A percentile compares a stretch with the other conserved stretches of the same genome.
Evolutionary conservation across 2,888 invertebrate species (phyloP).

Genomic region (Mythimna albipuncta): DNA sequence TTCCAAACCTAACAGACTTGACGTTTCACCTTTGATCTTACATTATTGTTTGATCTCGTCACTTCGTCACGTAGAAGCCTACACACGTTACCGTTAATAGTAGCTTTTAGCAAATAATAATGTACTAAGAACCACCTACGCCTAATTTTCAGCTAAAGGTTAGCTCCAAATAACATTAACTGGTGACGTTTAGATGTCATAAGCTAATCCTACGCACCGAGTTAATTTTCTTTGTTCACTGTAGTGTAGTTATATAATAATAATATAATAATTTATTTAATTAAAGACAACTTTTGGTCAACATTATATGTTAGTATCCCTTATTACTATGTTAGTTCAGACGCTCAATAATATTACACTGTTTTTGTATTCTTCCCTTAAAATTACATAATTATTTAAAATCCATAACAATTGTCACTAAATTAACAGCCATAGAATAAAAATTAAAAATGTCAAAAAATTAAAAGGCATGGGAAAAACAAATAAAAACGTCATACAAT

Average conservation of each 20-base stretch:
- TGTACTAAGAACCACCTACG: conserved; percentile 18
- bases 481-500: too few relatives aligned
- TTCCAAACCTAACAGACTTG: background rate
- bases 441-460: too few relatives aligned
- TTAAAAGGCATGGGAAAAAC: too few relatives aligned
- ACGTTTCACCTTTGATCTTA: conserved; percentile 2
- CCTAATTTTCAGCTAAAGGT: conserved; percentile 28
- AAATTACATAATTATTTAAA: too few relatives aligned
- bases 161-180: conserved; percentile 13
- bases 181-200: conserved; percentile 25
- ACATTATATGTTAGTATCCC: too few relatives aligned
- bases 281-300: too few relatives aligned
- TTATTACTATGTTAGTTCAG: too few relatives aligned
- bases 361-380: too few relatives aligned
- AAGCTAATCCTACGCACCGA: conserved; percentile 1
- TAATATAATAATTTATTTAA: too few relatives aligned
- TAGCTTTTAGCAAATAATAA: conserved; percentile 8
- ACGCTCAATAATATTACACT: too few relatives aligned
- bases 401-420: too few relatives aligned
- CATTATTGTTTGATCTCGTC: background rate
- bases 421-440: too few relatives aligned
- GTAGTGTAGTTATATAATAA: background rate
- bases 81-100: conserved; percentile 2
- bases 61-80: conserved; percentile 5
- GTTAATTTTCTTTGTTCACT: background rate